phyloP scores from a whole-genome alignment of 2,113 vertebrate genomes.

The Kryptolebias marmoratus region DNA sequence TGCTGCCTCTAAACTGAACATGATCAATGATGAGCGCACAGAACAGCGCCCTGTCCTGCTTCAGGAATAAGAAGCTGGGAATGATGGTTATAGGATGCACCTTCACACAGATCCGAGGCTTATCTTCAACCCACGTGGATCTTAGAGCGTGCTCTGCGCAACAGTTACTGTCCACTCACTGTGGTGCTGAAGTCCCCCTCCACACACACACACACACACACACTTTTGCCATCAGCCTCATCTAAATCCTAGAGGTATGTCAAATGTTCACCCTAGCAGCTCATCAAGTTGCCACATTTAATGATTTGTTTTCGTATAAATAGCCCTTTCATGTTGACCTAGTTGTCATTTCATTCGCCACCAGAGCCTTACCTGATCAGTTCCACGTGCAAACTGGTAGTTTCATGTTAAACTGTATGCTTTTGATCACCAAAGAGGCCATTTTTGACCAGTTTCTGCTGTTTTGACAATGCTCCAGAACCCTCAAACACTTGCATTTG shows the following conservation, averaged over 20 bases:
- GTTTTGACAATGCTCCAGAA: too few species aligned
- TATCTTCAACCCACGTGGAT: neutral
- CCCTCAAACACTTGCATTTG: neutral
- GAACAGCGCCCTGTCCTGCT: slow-evolving; percentile 49
- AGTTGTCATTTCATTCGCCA: too few species aligned
- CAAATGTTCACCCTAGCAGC: too few species aligned
- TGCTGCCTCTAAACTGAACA: slow-evolving; percentile 1
- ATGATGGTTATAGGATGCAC: neutral
- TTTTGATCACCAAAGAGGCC: neutral
- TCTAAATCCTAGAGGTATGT: slow-evolving; percentile 3
- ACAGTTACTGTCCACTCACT: slow-evolving; percentile 48
- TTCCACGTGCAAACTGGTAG: neutral
- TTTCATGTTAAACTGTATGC: neutral
- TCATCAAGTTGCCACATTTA: too few species aligned
- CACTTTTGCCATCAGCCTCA: neutral
- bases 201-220: neutral
- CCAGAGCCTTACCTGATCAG: too few species aligned
- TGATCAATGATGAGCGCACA: slow-evolving; percentile 17
- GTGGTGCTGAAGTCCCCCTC: slow-evolving; percentile 36
- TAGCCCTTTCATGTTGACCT: too few species aligned
- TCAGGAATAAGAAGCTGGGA: slow-evolving; percentile 35
- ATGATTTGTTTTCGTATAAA: too few species aligned
- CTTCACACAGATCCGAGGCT: neutral
- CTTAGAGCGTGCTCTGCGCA: slow-evolving; percentile 18
- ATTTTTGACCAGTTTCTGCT: neutral